These are phyloP conservation scores for Eptesicus fuscus DNA, from an alignment of 2,113 vertebrate species.

Conservation along the genomic window DNA sequence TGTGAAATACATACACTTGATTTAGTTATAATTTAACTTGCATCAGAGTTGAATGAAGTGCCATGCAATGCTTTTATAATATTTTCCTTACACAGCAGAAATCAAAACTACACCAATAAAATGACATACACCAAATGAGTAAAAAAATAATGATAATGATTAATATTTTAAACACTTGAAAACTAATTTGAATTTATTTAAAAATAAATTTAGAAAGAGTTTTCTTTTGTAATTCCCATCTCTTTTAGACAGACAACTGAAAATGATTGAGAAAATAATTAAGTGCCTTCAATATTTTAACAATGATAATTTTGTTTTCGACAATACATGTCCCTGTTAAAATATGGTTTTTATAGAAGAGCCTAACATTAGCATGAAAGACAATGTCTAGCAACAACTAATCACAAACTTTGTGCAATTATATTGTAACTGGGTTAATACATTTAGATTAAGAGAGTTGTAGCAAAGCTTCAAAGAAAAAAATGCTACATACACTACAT, in stretches of 20 bases:
- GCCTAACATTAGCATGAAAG: background rate
- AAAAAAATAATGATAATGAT: slow-evolving; percentile 11
- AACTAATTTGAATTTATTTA: slow-evolving; percentile 50
- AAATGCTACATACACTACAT: background rate
- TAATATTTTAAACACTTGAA: slow-evolving; percentile 32
- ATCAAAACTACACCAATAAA: slow-evolving; percentile 48
- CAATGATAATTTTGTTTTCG: slow-evolving; percentile 37
- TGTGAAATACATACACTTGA: slow-evolving; percentile 19
- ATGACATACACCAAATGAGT: background rate
- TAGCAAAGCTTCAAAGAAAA: background rate
- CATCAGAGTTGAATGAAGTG: slow-evolving; percentile 19
- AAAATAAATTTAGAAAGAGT: background rate
- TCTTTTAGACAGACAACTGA: slow-evolving; percentile 20
- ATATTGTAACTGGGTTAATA: background rate
- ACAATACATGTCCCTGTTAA: slow-evolving; percentile 12
- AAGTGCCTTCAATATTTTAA: background rate
- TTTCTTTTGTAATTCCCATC: background rate
- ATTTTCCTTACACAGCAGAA: background rate
- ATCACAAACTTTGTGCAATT: slow-evolving; percentile 6
- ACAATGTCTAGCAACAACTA: background rate
- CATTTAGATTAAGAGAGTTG: background rate
- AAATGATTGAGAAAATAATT: slow-evolving; percentile 42
- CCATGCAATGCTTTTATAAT: background rate
- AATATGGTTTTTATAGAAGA: background rate
- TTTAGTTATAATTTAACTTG: background rate